phyloP scores from a whole-genome alignment of 92 coral and sea anemone genomes.

The Phymanthus crucifer region DNA sequence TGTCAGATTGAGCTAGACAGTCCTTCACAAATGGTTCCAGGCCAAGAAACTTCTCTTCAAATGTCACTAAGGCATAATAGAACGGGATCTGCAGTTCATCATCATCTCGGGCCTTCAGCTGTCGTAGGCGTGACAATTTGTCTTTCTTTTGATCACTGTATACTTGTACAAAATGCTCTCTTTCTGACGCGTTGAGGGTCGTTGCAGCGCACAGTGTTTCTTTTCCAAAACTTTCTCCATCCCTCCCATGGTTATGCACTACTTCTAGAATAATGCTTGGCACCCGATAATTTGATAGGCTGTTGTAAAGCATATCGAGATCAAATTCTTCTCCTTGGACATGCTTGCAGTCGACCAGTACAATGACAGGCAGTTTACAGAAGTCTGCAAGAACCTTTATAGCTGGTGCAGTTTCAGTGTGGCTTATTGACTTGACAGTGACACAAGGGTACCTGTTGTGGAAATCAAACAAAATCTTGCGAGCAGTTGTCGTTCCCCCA shows the following conservation, averaged over 20 bases:
- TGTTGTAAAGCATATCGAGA: constrained; percentile 42
- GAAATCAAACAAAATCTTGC: constrained; percentile 49
- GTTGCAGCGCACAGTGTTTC: constrained; percentile 23
- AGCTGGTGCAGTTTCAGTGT: constrained; percentile 45
- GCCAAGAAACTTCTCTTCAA: constrained; percentile 44
- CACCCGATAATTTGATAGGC: constrained; percentile 55
- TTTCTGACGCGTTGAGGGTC: constrained; percentile 13
- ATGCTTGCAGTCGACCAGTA: constrained; percentile 53
- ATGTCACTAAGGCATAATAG: constrained; percentile 49
- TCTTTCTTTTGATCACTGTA: constrained; percentile 35
- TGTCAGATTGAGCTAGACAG: constrained; percentile 22
- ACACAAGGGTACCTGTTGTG: constrained; percentile 61
- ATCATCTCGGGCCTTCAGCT: neutral
- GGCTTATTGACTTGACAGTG: constrained; percentile 38
- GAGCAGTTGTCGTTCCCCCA: constrained; percentile 65
- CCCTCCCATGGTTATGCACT: constrained; percentile 22
- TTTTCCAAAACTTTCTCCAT: neutral
- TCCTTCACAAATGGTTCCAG: constrained; percentile 59
- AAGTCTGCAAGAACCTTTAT: constrained; percentile 49
- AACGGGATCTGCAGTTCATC: constrained; percentile 56
- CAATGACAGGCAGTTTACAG: constrained; percentile 49
- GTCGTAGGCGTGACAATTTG: neutral
- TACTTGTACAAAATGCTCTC: constrained; percentile 14
- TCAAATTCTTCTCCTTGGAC: constrained; percentile 52
- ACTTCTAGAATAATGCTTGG: constrained; percentile 55